These are phyloP conservation scores for Corapipo altera DNA, from an alignment of 2,113 vertebrate genomes.

Conservation along the genomic window DNA sequence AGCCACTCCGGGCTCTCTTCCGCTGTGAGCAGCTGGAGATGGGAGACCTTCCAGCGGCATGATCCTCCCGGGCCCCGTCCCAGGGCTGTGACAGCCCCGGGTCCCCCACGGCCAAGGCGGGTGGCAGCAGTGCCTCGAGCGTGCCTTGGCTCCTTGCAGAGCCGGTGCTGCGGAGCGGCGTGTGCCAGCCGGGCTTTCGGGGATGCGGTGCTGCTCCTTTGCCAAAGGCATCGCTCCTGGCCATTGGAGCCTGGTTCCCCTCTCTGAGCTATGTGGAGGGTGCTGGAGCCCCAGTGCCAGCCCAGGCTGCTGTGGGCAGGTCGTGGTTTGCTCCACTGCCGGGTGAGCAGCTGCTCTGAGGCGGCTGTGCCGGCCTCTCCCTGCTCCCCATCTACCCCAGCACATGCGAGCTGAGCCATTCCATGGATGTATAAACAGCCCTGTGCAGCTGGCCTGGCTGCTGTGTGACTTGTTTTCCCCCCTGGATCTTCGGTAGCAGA, in stretches of 20 bases:
- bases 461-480: accelerated
- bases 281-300: neutral
- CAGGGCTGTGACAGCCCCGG: neutral
- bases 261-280: accelerated
- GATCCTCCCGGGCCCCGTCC: neutral
- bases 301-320: neutral
- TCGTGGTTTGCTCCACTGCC: neutral
- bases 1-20: neutral
- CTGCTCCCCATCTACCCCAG: accelerated
- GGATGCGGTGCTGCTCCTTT: neutral
- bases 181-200: neutral
- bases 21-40: neutral
- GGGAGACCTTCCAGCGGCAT: neutral
- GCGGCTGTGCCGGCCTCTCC: neutral
- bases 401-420: accelerated
- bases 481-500: neutral
- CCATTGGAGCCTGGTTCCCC: accelerated
- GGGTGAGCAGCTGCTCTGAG: neutral
- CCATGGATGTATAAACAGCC: neutral
- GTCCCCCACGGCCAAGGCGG: neutral
- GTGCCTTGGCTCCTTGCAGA: neutral
- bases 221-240: accelerated
- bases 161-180: accelerated
- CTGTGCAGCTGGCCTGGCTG: neutral
- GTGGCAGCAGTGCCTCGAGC: neutral